phyloP scores from a whole-genome alignment of 2,797 vertebrate genomes.

The Thunnus albacares region DNA sequence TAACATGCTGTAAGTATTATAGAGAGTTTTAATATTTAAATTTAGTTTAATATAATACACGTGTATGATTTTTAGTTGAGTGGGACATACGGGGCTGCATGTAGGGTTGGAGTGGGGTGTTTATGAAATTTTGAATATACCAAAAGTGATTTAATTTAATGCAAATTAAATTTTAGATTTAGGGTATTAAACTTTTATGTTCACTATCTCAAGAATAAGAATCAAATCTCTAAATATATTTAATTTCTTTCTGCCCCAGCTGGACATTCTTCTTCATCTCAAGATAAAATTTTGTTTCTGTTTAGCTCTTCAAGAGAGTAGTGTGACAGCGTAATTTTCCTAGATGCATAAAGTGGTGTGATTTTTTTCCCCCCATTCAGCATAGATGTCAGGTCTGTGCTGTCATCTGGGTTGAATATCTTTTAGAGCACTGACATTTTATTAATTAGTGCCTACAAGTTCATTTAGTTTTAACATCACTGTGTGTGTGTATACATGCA shows the following conservation, averaged over 20 bases:
- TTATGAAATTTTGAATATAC: background rate
- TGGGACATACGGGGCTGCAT: background rate
- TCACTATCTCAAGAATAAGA: too few species aligned
- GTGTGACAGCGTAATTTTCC: constrained; percentile 34
- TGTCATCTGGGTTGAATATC: constrained; percentile 94
- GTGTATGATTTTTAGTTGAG: background rate
- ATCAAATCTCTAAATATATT: constrained; percentile 1
- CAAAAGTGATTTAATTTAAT: constrained; percentile 11
- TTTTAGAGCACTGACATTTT: constrained; percentile 93
- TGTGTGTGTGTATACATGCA: constrained; percentile 80
- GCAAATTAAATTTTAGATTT: background rate
- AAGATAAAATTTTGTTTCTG: constrained; percentile 11
- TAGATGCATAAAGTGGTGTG: constrained; percentile 50
- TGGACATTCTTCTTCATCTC: background rate
- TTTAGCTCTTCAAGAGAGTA: constrained; percentile 6
- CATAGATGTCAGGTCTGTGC: constrained; percentile 86
- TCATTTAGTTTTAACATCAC: constrained; percentile 95
- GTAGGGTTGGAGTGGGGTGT: background rate
- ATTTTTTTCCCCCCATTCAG: constrained; percentile 76
- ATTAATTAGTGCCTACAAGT: constrained; percentile 98
- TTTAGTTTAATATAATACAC: background rate
- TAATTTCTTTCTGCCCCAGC: background rate
- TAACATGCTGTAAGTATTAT: background rate
- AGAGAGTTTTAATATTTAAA: background rate
- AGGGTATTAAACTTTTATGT: too few species aligned